Conservation (phyloP, 1,140 invertebrate species). For the Drosophila bifasciata region DNA sequence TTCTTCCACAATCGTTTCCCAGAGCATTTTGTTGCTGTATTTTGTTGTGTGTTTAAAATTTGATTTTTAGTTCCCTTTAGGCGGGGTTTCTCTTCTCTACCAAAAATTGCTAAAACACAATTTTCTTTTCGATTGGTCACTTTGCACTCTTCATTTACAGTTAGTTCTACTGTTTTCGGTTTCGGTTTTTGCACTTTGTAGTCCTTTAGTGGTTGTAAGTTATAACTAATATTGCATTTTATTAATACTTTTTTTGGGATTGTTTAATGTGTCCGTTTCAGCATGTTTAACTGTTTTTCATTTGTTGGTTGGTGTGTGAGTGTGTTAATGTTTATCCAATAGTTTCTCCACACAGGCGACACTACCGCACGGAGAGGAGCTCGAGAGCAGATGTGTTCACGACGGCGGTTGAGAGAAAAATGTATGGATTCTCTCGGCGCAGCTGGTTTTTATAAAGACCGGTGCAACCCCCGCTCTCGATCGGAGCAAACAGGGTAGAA, state of each 20-base stretch:
- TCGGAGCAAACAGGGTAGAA: constrained; percentile 25
- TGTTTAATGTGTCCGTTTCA: constrained; percentile 66
- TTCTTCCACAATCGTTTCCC: constrained; percentile 79
- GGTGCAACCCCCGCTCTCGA: constrained; percentile 40
- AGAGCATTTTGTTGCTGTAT: constrained; percentile 72
- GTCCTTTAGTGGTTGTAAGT: constrained; percentile 58
- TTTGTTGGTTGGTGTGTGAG: constrained; percentile 44
- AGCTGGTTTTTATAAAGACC: constrained; percentile 66
- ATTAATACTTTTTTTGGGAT: constrained; percentile 14
- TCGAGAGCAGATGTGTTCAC: constrained; percentile 58
- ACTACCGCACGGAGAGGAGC: constrained; percentile 48
- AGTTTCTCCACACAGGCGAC: constrained; percentile 46
- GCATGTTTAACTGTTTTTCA: constrained; percentile 53
- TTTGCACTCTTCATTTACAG: constrained; percentile 60
- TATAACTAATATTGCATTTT: constrained; percentile 75
- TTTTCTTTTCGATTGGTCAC: constrained; percentile 59
- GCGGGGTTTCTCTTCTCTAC: constrained; percentile 1
- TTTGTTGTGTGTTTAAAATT: constrained; percentile 24
- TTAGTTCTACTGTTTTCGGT: constrained; percentile 37
- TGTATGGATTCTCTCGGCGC: constrained; percentile 37
- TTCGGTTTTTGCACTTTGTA: constrained; percentile 55
- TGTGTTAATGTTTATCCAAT: constrained; percentile 27
- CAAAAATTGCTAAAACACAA: constrained; percentile 83
- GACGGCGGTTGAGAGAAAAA: constrained; percentile 54
- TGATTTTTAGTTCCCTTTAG: constrained; percentile 19